Base-by-base conservation (phyloP, 2,113 vertebrate species). In the Hystrix brachyura region DNA sequence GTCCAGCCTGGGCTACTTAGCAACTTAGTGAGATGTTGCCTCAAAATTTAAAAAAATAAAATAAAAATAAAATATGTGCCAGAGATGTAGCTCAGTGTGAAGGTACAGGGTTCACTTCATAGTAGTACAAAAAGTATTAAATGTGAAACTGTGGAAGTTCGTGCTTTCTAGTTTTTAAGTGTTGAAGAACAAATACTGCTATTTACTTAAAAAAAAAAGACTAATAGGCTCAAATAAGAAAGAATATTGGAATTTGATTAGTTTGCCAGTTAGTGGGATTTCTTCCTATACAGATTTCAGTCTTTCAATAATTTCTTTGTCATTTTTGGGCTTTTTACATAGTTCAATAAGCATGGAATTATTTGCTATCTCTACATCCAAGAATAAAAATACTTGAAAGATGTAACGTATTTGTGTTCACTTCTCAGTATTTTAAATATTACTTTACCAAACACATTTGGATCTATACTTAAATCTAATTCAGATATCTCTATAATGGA, bases 401-500 rank as follows among this genome's bases (percentile, higher is more conserved):
- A 11, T 91, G 57, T 57, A 21, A 85, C 62, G 38, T 60, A 74
- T n/a, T 87, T 67, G 34, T 80, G 14, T 46, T 85, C 4, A 64
- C 23, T 85, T 82, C 74, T 93, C 43, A 93, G 25, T 80, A 57
- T 90, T 81, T 72, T 90, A 69, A 86, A 82, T 13, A 90, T 60
- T 3, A 72, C 65, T 89, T 60, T 14, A 86, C 84, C 7, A 9
- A 69, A 69, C 14, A 51, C 18, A 90, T 62, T 86, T 88, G 48
- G 79, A 34, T 83, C n/a, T 88, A 91, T 59, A 79, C 87, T 88
- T 80, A 62, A 64, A 65, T 80, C 14, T 72, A 57, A 94, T 82
- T 96, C 38, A 89, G 21, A 18, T 82, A 17, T 55, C 9, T 27
- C 27, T 46, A 60, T 27, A 90, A 48, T 69, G 51, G 57, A 51